Base-by-base conservation (phyloP, 2,797 vertebrate genomes). In the Xyrichtys novacula region DNA sequence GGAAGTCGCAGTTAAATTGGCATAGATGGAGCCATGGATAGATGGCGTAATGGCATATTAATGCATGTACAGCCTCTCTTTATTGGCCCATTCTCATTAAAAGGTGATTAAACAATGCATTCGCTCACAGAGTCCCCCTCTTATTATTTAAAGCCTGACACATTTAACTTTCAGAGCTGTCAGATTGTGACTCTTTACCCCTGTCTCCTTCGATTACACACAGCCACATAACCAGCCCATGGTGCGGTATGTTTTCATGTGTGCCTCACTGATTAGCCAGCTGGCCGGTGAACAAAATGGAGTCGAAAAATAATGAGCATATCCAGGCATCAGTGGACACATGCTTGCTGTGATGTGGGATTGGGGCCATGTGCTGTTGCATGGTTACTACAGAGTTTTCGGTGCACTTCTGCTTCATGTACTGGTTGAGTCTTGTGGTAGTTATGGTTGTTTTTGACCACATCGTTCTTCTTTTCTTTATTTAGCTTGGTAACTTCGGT, bases 141-240 rank as follows among this genome's bases (percentile, higher is more conserved):
- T 85, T 72, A 77, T 85, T 81, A 83, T 81, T 85, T 72, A 83
- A 82, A 12, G 6, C 36, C 70, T 71, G 48, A 56, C 60, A 50
- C 75, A 84, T 90, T 72, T 75, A 86, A 88, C 28, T 85, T 83
- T 85, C 67, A 84, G 84, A 65, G 68, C 75, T 71, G 58, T 84
- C 75, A 65, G 60, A 62, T 55, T 56, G 52, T 74, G 80, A 74
- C 67, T 75, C 73, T 26, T 77, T 71, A 60, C 63, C 73, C 78
- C 57, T 7, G 65, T 80, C 80, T 84, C 50, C 71, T 65, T 81
- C 48, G 60, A 72, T 74, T 76, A 78, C 65, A 54, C 65, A 40
- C 59, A 82, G 77, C 28, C 61, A 52, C 36, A 5, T 12, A 48
- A 55, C 74, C 55, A 16, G 52, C 61, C 64, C 19, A 36, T 60